Percentiles rank a stretch among this genome's conserved stretches.
These are phyloP conservation scores for Calcarius ornatus DNA, from an alignment of 2,113 vertebrate species.

Conservation along the genomic window DNA sequence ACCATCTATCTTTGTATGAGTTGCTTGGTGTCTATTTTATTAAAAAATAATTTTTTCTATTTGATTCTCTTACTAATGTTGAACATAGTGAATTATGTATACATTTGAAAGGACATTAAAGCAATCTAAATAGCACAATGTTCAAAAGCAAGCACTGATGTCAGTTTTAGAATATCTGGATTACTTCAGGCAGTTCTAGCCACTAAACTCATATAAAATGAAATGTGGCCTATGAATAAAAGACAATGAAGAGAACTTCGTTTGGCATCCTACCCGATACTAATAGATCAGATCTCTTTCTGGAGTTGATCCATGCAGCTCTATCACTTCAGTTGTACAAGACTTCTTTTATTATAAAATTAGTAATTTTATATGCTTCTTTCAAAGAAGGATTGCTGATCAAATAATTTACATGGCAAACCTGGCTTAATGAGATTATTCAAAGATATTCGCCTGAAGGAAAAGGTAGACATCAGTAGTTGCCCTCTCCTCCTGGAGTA, in stretches of 20 bases:
- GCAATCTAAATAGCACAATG: not conserved
- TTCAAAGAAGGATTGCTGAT: not conserved
- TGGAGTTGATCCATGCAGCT: not conserved
- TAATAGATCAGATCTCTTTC: not conserved
- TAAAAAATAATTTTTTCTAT: conserved; percentile 38
- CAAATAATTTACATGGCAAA: not conserved
- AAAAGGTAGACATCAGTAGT: not conserved
- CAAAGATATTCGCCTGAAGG: not conserved
- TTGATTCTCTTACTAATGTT: not conserved
- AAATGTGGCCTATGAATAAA: not conserved
- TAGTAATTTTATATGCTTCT: not conserved
- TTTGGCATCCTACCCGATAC: not conserved
- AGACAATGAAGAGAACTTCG: not conserved
- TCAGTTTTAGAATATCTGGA: not conserved
- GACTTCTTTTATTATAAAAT: not conserved
- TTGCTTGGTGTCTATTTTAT: not conserved
- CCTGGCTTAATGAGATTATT: not conserved
- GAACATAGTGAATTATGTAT: not conserved
- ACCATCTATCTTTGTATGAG: not conserved
- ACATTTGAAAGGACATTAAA: not conserved
- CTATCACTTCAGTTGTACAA: not conserved
- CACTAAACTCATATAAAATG: not conserved
- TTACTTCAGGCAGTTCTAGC: not conserved
- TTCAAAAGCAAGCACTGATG: not conserved
- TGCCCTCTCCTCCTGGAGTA: not conserved